Evolutionary conservation across 2,888 invertebrate genomes (phyloP).

Genomic region (Pseudanteris insignis): DNA sequence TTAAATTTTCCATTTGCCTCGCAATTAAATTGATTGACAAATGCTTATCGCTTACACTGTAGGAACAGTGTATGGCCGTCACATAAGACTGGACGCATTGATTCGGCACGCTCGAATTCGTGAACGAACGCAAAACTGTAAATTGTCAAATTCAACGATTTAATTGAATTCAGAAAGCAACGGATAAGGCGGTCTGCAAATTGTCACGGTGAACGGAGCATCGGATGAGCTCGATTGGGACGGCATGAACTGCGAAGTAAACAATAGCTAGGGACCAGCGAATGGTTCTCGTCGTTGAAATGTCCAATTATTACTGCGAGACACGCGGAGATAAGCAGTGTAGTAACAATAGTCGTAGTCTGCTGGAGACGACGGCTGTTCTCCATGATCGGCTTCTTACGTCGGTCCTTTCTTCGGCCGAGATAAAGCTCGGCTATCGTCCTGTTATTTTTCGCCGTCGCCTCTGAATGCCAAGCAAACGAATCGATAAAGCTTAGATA

Average conservation of each 20-base stretch:
- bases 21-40: too few relatives aligned
- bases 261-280: constrained; percentile 28
- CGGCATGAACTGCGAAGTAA: constrained; percentile 12
- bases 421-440: constrained; percentile 39
- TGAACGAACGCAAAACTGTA: too few relatives aligned
- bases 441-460: constrained; percentile 43
- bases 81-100: too few relatives aligned
- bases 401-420: constrained; percentile 24
- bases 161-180: too few relatives aligned
- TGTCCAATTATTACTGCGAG: constrained; percentile 43
- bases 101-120: too few relatives aligned
- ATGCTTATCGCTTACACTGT: too few relatives aligned
- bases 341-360: constrained; percentile 32
- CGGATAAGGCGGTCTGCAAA: too few relatives aligned
- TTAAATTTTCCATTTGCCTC: too few relatives aligned
- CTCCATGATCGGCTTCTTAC: constrained; percentile 37
- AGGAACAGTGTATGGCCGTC: too few relatives aligned
- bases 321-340: constrained; percentile 37
- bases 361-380: constrained; percentile 33
- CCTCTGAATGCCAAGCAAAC: constrained; percentile 37
- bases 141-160: too few relatives aligned
- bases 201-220: too few relatives aligned
- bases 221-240: too few relatives aligned
- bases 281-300: constrained; percentile 38
- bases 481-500: constrained; percentile 44